Percentiles rank a stretch among this genome's conserved stretches.
phyloP scores from a whole-genome alignment of 1,140 invertebrate species.

The Campoletis sonorensis region DNA sequence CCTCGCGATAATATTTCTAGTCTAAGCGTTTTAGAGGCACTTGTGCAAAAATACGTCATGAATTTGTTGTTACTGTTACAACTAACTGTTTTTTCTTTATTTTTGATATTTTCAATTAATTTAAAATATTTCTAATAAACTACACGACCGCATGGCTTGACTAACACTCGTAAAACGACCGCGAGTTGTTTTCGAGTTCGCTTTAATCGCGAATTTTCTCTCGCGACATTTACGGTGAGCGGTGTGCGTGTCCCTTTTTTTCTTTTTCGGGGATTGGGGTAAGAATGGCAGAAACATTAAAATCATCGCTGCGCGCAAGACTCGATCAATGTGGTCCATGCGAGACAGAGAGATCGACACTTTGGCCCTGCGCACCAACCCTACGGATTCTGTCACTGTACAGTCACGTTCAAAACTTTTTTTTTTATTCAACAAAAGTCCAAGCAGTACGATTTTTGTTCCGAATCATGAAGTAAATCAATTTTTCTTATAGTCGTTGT shows the following conservation, averaged over 20 bases:
- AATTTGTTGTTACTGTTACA: not conserved
- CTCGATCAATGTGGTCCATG: conserved; percentile 68
- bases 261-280: conserved; percentile 58
- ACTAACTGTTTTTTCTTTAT: not conserved
- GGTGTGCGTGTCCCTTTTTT: conserved; percentile 45
- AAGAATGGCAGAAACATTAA: conserved; percentile 59
- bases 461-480: not conserved
- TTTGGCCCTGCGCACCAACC: conserved; percentile 44
- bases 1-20: not conserved
- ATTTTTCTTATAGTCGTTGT: not conserved
- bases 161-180: conserved; percentile 46
- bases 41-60: conserved; percentile 2
- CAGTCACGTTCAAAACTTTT: not conserved
- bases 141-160: not conserved
- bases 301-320: conserved; percentile 58
- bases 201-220: conserved; percentile 60
- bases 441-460: not conserved
- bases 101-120: not conserved
- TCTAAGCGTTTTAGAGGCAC: conserved; percentile 9
- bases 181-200: conserved; percentile 47
- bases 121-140: conserved; percentile 9
- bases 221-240: conserved; percentile 64
- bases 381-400: not conserved
- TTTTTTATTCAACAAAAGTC: not conserved
- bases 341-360: conserved; percentile 42